Percentiles rank a stretch among this genome's conserved stretches.
Conservation (phyloP, 64 coral and sea anemone genomes). For the Actinia tenebrosa region DNA sequence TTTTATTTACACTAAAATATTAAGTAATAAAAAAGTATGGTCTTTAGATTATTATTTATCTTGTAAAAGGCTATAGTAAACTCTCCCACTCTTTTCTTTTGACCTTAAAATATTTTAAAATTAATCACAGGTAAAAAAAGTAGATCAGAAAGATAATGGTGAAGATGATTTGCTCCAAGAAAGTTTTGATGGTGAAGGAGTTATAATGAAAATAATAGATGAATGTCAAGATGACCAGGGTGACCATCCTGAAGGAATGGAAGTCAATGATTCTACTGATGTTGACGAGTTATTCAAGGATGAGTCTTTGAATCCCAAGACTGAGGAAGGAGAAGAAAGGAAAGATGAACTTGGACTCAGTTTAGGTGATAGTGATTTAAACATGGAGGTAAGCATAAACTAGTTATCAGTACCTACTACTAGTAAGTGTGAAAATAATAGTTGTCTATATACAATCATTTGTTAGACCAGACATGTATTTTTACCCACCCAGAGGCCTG, state of each 20-base stretch:
- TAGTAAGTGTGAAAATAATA: neutral
- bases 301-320: neutral
- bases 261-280: neutral
- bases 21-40: too few species aligned
- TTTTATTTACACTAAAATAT: too few species aligned
- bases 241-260: neutral
- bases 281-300: neutral
- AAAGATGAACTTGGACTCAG: neutral
- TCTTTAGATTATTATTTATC: too few species aligned
- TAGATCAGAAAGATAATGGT: neutral
- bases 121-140: neutral
- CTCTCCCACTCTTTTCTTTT: too few species aligned
- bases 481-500: too few species aligned
- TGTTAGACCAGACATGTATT: too few species aligned
- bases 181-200: constrained; percentile 9
- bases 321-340: neutral
- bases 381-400: neutral
- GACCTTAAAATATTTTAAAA: neutral
- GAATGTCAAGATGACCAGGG: constrained; percentile 8
- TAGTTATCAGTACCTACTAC: neutral
- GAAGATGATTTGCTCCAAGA: neutral
- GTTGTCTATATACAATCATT: too few species aligned
- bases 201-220: constrained; percentile 16
- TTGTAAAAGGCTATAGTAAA: too few species aligned
- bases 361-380: neutral